Evolutionary conservation across 1,140 invertebrate species (phyloP), one percentile per base, ranked within the genome.

Genomic region (Theocolax elegans): DNA sequence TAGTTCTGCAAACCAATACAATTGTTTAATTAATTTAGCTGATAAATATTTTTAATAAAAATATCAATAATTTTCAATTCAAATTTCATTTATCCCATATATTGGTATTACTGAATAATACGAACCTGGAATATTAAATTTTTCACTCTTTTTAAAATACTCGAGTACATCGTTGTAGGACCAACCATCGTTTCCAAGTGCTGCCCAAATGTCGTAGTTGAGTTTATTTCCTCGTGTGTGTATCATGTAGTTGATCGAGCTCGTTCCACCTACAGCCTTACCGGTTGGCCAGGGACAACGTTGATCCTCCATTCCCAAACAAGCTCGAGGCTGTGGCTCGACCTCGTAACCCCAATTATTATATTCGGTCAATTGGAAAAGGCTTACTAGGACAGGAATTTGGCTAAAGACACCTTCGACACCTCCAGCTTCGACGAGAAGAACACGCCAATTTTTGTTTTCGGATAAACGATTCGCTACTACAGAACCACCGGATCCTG

Each of bases 161-260:
- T 87, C 87, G 48, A 89, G 79, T 15, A 92, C 88, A 6, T 89
- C 86, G 10, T 89, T 81, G 73, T 91, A 94, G 8, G 88, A 88
- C 92, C 92, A 93, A 2, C 89, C 90, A 0, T 78, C 72, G 42
- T 91, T 91, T 0, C 91, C 91, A 75, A 90, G 59, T 0, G 64
- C 81, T 81, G 83, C 89, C 93, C 93, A 95, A 31, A 87, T 75
- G 76, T 95, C 90, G 74, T 91, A 94, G 77, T 94, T 92, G n/a
- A 79, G 67, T 60, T 86, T 88, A 82, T 94, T 92, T 9, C 94
- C 94, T 73, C 94, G 86, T 8, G 93, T 91, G 78, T 95, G 94
- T 13, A 93, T 90, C 89, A 94, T 91, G 10, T 91, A 92, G 82
- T 95, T 95, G 13, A 94, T 87, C 1, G 90, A 88, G 67, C 91